These are phyloP conservation scores for Aurelia coerulea DNA, from an alignment of 30 jellyfish, hydroid and myxozoan genomes.

Conservation along the genomic window DNA sequence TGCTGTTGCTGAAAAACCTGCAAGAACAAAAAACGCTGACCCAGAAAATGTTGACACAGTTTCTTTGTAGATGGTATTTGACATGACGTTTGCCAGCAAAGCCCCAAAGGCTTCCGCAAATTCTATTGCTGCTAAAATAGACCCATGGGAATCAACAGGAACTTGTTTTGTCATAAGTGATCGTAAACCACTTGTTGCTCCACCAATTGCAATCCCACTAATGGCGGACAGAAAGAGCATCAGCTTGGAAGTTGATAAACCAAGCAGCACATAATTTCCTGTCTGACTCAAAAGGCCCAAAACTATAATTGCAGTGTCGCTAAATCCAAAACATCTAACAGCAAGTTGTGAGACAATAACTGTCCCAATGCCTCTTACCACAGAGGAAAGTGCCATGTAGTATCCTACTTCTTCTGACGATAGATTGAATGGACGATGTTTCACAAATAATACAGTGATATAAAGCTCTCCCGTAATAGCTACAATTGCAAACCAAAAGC, in stretches of 20 bases:
- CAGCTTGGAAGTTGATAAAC: constrained; percentile 53
- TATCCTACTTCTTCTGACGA: constrained; percentile 82
- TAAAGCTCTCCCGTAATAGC: constrained; percentile 82
- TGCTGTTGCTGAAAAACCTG: constrained; percentile 62
- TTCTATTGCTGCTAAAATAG: constrained; percentile 80
- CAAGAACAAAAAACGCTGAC: constrained; percentile 57
- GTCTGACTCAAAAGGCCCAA: constrained; percentile 82
- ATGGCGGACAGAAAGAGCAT: constrained; percentile 75
- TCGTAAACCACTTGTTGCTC: constrained; percentile 74
- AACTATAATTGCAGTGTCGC: constrained; percentile 64
- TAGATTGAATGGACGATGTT: constrained; percentile 75
- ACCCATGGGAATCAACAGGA: constrained; percentile 82
- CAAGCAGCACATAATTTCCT: constrained; percentile 66
- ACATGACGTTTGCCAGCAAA: constrained; percentile 56
- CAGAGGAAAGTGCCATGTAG: constrained; percentile 61
- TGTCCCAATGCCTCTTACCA: constrained; percentile 80
- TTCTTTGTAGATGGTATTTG: constrained; percentile 65
- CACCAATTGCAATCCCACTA: constrained; percentile 80
- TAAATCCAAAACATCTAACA: constrained; percentile 47
- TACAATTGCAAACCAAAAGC: constrained; percentile 81
- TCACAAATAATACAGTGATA: constrained; percentile 72
- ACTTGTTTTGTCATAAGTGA: constrained; percentile 83
- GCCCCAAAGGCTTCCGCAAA: constrained; percentile 87
- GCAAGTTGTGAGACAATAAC: constrained; percentile 78
- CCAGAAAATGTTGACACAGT: constrained; percentile 83